Evolutionary conservation across 1,140 invertebrate genomes (phyloP).

Genomic region (Sipha flava): DNA sequence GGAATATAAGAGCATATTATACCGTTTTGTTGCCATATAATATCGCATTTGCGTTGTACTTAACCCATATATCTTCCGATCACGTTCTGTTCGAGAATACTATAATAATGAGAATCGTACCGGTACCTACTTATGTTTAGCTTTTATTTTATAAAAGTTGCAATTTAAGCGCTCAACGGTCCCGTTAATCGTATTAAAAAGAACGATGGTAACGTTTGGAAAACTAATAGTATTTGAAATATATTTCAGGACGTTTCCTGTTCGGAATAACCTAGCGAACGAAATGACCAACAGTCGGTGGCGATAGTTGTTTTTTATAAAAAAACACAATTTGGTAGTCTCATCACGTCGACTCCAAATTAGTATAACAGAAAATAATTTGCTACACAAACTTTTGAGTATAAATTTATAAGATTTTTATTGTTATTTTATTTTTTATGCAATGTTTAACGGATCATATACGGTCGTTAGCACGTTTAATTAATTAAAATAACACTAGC

Average conservation of each 20-base stretch:
- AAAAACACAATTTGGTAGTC: not conserved
- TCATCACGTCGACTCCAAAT: not conserved
- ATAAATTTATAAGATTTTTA: not conserved
- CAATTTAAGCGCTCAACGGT: too few relatives aligned
- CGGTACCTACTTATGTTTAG: too few relatives aligned
- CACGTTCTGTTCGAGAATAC: too few relatives aligned
- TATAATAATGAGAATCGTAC: too few relatives aligned
- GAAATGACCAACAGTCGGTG: too few relatives aligned
- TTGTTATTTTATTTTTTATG: not conserved
- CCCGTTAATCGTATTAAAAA: too few relatives aligned
- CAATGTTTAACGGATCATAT: not conserved
- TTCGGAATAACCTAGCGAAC: not conserved
- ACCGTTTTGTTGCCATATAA: too few relatives aligned
- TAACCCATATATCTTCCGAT: too few relatives aligned
- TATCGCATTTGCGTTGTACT: too few relatives aligned
- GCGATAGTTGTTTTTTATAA: not conserved
- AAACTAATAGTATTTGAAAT: not conserved
- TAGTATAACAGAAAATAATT: not conserved
- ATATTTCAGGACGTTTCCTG: not conserved
- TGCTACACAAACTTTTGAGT: not conserved
- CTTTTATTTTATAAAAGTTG: too few relatives aligned
- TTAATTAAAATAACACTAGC: not conserved
- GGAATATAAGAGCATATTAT: too few relatives aligned
- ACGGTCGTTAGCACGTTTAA: not conserved
- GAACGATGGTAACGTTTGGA: too few relatives aligned